Conservation (phyloP, 2,113 vertebrate genomes). For the Struthidea cinerea region DNA sequence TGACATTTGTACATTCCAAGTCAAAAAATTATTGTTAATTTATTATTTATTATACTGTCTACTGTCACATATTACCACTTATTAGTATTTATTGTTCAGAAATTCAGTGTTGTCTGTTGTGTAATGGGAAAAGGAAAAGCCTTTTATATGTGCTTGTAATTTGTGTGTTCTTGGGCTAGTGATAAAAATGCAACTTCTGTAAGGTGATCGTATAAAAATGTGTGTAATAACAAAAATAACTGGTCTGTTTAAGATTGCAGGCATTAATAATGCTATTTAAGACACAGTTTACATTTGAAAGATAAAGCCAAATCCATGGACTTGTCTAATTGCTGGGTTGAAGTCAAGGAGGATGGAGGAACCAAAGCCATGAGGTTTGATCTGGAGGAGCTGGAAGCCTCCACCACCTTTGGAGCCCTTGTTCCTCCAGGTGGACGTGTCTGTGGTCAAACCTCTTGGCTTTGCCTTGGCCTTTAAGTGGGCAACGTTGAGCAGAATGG, state of each 20-base stretch:
- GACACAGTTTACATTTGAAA: neutral
- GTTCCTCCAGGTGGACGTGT: neutral
- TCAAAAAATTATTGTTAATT: conserved; percentile 57
- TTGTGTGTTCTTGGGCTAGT: neutral
- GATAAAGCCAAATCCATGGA: neutral
- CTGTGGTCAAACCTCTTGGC: neutral
- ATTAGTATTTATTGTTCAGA: conserved; percentile 50
- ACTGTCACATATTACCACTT: conserved; percentile 33
- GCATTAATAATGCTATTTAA: neutral
- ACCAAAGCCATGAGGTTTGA: neutral
- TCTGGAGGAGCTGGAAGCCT: neutral
- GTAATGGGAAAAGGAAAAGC: conserved; percentile 22
- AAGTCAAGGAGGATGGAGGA: neutral
- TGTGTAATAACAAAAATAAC: neutral
- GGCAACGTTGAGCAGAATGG: neutral
- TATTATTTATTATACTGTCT: conserved; percentile 50
- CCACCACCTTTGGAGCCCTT: neutral
- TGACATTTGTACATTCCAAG: conserved; percentile 20
- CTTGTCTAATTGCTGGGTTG: neutral
- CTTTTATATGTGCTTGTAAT: neutral
- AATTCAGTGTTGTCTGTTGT: conserved; percentile 17
- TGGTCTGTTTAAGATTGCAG: neutral
- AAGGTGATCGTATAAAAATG: neutral
- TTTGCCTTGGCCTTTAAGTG: neutral
- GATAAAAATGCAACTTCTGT: neutral